A percentile compares a stretch with the other conserved stretches of the same genome.
Evolutionary conservation across 2,888 invertebrate species (phyloP).

Genomic region (Mesochorus sp.): DNA sequence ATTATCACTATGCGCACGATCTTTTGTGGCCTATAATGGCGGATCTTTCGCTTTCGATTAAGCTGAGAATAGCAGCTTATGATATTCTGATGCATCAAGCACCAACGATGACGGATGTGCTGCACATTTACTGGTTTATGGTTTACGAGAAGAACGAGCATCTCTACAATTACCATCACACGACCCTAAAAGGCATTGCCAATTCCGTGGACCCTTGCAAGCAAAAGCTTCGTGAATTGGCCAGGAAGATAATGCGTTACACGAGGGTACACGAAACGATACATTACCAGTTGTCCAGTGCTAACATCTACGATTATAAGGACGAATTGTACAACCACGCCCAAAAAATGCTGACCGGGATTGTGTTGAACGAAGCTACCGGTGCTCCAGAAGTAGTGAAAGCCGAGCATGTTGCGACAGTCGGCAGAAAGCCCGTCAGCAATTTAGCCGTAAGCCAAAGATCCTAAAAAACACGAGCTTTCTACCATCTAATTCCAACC

Average conservation of each 20-base stretch:
- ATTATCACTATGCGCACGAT: constrained; percentile 73
- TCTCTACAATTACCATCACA: constrained; percentile 82
- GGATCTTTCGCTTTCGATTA: constrained; percentile 79
- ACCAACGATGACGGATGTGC: constrained; percentile 77
- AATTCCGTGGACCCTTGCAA: constrained; percentile 81
- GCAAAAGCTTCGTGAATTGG: constrained; percentile 71
- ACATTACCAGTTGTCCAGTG: constrained; percentile 72
- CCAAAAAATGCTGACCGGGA: constrained; percentile 73
- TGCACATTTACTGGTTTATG: constrained; percentile 82
- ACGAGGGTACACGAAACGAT: constrained; percentile 73
- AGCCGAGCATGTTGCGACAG: constrained; percentile 67
- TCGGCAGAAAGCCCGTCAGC: constrained; percentile 64
- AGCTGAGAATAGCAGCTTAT: constrained; percentile 81
- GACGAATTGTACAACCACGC: constrained; percentile 81
- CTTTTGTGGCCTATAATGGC: constrained; percentile 82
- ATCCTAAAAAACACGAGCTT: not conserved
- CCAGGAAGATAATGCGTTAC: constrained; percentile 77
- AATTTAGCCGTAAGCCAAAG: constrained; percentile 52
- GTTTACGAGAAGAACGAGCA: constrained; percentile 80
- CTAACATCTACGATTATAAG: constrained; percentile 79
- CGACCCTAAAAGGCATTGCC: constrained; percentile 80
- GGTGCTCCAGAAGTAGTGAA: constrained; percentile 76
- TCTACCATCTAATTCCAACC: no score
- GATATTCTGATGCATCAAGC: constrained; percentile 79
- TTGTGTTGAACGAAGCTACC: constrained; percentile 74